phyloP scores from a whole-genome alignment of 2,888 invertebrate genomes.

The Hirtodrosophila histrioides region DNA sequence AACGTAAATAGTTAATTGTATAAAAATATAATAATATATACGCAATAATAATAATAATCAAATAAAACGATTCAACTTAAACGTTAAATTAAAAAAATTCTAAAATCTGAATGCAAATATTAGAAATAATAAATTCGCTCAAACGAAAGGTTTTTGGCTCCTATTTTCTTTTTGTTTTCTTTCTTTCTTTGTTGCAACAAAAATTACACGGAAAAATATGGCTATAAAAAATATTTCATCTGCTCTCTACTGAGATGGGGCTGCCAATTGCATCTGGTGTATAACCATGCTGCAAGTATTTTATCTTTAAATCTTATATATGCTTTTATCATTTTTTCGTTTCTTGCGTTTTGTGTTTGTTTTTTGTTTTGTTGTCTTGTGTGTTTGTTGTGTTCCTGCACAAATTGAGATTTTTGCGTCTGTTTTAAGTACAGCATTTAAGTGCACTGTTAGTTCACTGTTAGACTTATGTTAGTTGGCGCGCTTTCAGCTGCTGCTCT shows the following conservation, averaged over 20 bases:
- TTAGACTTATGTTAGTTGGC: constrained; percentile 39
- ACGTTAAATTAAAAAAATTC: constrained; percentile 39
- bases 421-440: constrained; percentile 78
- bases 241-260: constrained; percentile 25
- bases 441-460: constrained; percentile 71
- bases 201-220: constrained; percentile 44
- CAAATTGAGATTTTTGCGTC: constrained; percentile 65
- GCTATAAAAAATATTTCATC: constrained; percentile 66
- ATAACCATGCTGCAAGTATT: background rate
- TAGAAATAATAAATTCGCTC: constrained; percentile 73
- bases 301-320: constrained; percentile 3
- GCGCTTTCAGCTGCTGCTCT: constrained; percentile 10
- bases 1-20: constrained; percentile 31
- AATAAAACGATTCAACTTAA: constrained; percentile 41
- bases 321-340: background rate
- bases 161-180: constrained; percentile 13
- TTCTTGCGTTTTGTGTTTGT: constrained; percentile 1
- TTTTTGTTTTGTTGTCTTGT: constrained; percentile 8
- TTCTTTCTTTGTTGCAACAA: constrained; percentile 17
- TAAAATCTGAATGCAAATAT: constrained; percentile 42
- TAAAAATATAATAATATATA: constrained; percentile 36
- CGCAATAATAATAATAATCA: constrained; percentile 20
- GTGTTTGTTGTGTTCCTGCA: constrained; percentile 62
- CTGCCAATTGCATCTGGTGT: constrained; percentile 22
- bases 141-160: constrained; percentile 67